A percentile compares a stretch with the other conserved stretches of the same genome.
Conservation (phyloP, 2,113 vertebrate species). For the Hippocampus zosterae region DNA sequence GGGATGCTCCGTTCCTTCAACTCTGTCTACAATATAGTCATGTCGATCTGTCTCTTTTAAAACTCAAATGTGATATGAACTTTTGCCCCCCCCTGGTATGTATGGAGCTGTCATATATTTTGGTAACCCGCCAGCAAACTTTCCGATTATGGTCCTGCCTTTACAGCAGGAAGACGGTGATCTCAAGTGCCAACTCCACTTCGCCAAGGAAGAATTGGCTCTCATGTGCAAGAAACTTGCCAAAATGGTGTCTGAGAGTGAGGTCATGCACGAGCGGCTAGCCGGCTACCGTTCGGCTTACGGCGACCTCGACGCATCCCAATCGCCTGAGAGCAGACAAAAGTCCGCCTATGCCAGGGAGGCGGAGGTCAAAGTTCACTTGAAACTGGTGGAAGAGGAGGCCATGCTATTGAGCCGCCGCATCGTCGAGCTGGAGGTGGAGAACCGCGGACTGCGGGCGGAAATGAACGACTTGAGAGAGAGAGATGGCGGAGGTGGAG, state of each 20-base stretch:
- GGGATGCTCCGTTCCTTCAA: too few relatives aligned
- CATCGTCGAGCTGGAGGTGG: conserved; percentile 94
- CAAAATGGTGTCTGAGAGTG: conserved; percentile 88
- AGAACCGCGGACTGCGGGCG: conserved; percentile 87
- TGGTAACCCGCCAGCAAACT: not conserved
- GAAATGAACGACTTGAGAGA: conserved; percentile 89
- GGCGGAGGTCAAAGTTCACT: conserved; percentile 87
- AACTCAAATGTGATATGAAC: too few relatives aligned
- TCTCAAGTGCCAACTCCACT: conserved; percentile 93
- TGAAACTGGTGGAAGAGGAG: conserved; percentile 95
- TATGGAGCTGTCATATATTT: not conserved
- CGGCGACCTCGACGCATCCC: conserved; percentile 78
- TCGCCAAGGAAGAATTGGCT: conserved; percentile 93
- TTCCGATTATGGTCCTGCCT: conserved; percentile 9
- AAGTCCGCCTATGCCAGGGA: conserved; percentile 80
- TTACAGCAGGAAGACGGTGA: conserved; percentile 88
- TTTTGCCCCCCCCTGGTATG: not conserved
- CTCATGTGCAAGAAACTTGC: conserved; percentile 98
- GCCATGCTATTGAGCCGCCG: conserved; percentile 91
- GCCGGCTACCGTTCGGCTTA: conserved; percentile 84
- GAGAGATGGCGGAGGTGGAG: conserved; percentile 48
- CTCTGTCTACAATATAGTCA: not conserved
- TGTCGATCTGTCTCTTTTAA: too few relatives aligned
- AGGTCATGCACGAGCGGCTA: conserved; percentile 87
- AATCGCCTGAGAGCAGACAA: conserved; percentile 64